Evolutionary conservation across 2,888 invertebrate species (phyloP).

Genomic region (Octodonta nipae): DNA sequence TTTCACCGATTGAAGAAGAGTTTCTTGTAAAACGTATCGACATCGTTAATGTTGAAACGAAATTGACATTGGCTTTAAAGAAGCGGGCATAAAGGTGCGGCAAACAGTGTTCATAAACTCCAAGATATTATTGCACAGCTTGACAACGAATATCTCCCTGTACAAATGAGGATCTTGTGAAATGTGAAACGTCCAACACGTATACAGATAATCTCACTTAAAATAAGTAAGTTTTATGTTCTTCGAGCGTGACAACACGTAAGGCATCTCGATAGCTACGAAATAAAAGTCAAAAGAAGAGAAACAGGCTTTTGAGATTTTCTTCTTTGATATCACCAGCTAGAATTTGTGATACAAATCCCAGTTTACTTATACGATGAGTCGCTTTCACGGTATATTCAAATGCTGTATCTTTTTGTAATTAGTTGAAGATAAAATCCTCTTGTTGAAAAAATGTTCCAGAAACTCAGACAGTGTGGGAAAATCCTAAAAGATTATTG

Average conservation of each 20-base stretch:
- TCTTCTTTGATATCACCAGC: background rate
- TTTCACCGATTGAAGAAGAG: too few species aligned
- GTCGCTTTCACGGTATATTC: too few species aligned
- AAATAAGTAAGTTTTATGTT: conserved; percentile 20
- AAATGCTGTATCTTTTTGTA: too few species aligned
- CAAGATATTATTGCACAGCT: conserved; percentile 27
- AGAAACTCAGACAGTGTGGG: too few species aligned
- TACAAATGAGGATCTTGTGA: background rate
- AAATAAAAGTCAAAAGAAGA: background rate
- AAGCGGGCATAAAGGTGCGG: conserved; percentile 1
- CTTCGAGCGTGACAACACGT: conserved; percentile 18
- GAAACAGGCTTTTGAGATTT: background rate
- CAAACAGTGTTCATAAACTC: conserved; percentile 23
- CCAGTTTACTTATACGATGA: too few species aligned
- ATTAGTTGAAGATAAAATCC: too few species aligned
- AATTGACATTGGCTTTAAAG: too few species aligned
- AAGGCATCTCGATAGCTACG: background rate
- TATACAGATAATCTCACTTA: conserved; percentile 22
- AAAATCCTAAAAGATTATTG: too few species aligned
- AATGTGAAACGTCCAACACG: conserved; percentile 18
- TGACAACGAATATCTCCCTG: conserved; percentile 25
- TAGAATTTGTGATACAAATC: too few species aligned
- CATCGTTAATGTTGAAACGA: conserved; percentile 4
- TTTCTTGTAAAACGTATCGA: too few species aligned
- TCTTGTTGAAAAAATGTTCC: too few species aligned